Base-by-base conservation (phyloP, 2,113 vertebrate genomes). In the Nothobranchius furzeri region DNA sequence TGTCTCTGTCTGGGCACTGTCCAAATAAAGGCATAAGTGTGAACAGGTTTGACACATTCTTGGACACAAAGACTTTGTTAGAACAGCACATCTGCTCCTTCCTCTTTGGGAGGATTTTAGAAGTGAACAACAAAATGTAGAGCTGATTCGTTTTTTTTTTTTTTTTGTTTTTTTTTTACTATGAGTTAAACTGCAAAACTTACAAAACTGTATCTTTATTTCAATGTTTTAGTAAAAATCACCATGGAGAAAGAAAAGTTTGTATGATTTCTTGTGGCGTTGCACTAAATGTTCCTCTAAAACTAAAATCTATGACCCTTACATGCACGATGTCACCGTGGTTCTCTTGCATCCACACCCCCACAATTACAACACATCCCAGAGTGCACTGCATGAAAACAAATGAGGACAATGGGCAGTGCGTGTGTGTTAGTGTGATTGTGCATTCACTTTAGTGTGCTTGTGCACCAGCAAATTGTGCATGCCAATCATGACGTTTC, bases 401-500 rank as follows among this genome's bases (percentile, higher is more conserved):
- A 71, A 85, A 79, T 74, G 66, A 75, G 67, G 59, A 68, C 56
- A 75, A 52, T 53, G 30, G 66, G 51, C 58, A 30, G 30, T 30
- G 30, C 30, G 30, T 2, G 9, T 54, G 13, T 66, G 8, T 15
- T 14, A 64, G 50, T 70, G 45, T 63, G 13, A 9, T 9, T 24
- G 8, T 55, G 57, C 50, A 20, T 57, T 65, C 50, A 20, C 68
- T 62, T 15, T 14, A 64, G 50, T 70, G 45, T 63, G 13, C 9
- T 9, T 24, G 8, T 55, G 57, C 50, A 20, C 68, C 60, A 82
- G 82, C 89, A 78, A 82, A 83, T 76, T 72, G 75, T 84, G 80
- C 62, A 81, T 84, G 81, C 80, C 85, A 81, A 70, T 78, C 61
- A 47, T 84, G 78, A 86, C 75, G 83, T 88, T 86, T 86, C 64